Base-by-base conservation (phyloP, 2,113 vertebrate genomes). In the Saccopteryx leptura region DNA sequence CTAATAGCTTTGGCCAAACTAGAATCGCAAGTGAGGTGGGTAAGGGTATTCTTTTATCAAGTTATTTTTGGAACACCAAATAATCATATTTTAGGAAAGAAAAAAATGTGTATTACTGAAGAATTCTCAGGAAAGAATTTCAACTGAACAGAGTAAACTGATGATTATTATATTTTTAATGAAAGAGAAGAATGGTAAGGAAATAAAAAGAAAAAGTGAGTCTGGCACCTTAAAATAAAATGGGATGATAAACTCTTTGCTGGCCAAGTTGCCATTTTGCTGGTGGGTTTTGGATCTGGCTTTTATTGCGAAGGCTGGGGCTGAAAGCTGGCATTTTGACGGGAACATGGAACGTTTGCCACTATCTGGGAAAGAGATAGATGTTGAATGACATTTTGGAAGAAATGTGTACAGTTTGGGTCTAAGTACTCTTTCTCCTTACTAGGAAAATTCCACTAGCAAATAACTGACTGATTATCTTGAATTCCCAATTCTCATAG, bases 221-320 rank as follows among this genome's bases (percentile, higher is more conserved):
- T 75, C 15, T 23, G 33, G 58, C 83, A 97, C 85, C 93, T 95
- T 92, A 95, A 96, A 96, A 97, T 92, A 97, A 98, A 98, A 97
- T 26, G 46, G 26, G 76, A 96, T 95, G 94, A 98, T 98, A 95
- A 97, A 97, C 81, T 97, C 97, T 91, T 97, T 71, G 86, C 83
- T 96, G 88, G 88, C 93, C 82, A 98, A 97, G 86, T 95, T 97
- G 95, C 97, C 93, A 97, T 97, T 98, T 88, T 96, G 88, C 93
- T 90, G 95, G 91, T 97, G 97, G 89, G 80, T 98, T 97, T 98
- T 97, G 97, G 97, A 0, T 18, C 94, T 95, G 97, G 83, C 72
- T 98, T 98, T 98, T 98, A 98, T 98, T 98, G 98, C 98, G 98
- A 98, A 98, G 97, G 93, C 69, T 96, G 98, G 97, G 98, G 96